Base-by-base conservation (phyloP, 2,113 vertebrate species). In the Equus przewalskii region DNA sequence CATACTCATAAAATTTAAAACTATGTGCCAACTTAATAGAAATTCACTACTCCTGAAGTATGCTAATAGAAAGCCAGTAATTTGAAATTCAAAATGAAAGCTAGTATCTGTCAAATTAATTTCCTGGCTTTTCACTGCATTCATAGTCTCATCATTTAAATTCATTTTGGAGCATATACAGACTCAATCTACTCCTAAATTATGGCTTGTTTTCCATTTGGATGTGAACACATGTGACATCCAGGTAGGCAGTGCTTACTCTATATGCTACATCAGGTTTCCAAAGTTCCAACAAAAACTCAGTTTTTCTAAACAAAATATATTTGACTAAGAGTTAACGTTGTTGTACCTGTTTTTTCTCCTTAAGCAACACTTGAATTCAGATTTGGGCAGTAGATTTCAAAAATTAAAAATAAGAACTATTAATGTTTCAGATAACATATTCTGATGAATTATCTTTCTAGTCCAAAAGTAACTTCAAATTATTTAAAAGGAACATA, bases 51-150 rank as follows among this genome's bases (percentile, higher is more conserved):
- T 97, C 21, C 75, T 90, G 1, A 16, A 94, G 51, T 65, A 97
- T 67, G 13, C 54, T 91, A 97, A 79, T 24, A 91, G 73, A 82
- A 94, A 94, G 16, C 26, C 56, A 96, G 33, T 95, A 82, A 87
- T 95, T 76, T 96, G 51, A 90, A 97, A 95, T 46, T 95, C 41
- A 92, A 86, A 92, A 93, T 60, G 41, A 81, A 96, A 84, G 80
- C 70, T 33, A 33, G 2, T 87, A 12, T 88, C 93, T 96, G 36
- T 78, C 76, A 91, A 26, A 56, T 96, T 89, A 30, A 65, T 94
- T 91, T 82, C 65, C 54, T 78, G 89, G 8, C 18, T 96, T 85
- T 89, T 78, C 44, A 64, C 36, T 24, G 3, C 19, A 94, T 78
- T 67, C 49, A 84, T 58, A 87, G 1, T 86, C 62, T 79, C 14